Percentiles rank a stretch among this genome's conserved stretches.
These are phyloP conservation scores for Zosterops borbonicus DNA, from an alignment of 2,113 vertebrate genomes.

Conservation along the genomic window DNA sequence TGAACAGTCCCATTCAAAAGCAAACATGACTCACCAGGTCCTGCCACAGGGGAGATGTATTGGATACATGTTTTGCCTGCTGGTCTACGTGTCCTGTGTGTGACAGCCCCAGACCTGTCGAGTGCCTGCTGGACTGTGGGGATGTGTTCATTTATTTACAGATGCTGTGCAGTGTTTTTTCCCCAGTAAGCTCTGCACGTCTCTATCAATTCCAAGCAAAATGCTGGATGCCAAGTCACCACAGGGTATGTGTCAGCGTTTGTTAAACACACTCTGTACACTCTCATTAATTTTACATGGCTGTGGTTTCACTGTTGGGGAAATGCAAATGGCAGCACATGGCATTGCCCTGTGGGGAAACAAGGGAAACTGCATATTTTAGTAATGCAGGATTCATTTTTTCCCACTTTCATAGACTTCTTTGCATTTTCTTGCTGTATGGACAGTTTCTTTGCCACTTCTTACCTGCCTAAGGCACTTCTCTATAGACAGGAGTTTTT, in stretches of 20 bases:
- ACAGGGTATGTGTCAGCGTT: background rate
- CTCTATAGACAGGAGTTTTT: background rate
- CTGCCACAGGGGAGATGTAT: background rate
- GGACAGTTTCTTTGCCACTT: background rate
- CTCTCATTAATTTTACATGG: slow-evolving; percentile 47
- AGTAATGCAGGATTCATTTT: background rate
- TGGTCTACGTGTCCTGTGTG: background rate
- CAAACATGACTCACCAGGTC: background rate
- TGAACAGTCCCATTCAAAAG: background rate
- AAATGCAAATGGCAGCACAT: slow-evolving; percentile 41
- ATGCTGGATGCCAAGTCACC: slow-evolving; percentile 7
- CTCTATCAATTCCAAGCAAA: background rate
- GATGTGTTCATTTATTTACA: background rate
- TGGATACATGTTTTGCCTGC: background rate
- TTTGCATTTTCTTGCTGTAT: background rate
- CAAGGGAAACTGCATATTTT: background rate
- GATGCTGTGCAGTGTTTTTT: background rate
- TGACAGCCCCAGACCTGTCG: background rate
- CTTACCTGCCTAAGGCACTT: background rate
- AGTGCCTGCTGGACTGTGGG: background rate
- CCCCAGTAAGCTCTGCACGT: background rate
- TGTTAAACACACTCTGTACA: slow-evolving; percentile 32
- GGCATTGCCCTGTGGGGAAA: background rate
- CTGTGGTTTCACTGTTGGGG: background rate
- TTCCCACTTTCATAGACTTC: background rate